A percentile compares a stretch with the other conserved stretches of the same genome.
phyloP scores from a whole-genome alignment of 2,113 vertebrate species.

The Ariopsis seemanni region DNA sequence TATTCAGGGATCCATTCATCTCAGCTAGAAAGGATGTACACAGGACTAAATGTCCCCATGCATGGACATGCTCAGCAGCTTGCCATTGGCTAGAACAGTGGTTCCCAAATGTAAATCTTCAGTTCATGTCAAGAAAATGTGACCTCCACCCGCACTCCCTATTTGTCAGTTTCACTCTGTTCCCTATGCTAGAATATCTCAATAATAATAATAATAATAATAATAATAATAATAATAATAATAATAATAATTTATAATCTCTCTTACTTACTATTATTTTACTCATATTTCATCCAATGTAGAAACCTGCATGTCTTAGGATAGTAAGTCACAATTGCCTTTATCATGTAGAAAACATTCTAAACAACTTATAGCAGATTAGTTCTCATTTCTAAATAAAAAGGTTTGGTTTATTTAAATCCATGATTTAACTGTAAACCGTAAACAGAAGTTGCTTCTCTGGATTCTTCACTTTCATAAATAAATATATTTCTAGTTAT shows the following conservation, averaged over 20 bases:
- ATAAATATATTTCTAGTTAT: neutral
- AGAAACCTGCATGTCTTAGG: neutral
- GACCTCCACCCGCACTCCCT: neutral
- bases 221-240: neutral
- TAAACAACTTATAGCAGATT: neutral
- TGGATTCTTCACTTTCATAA: neutral
- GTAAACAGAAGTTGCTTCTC: neutral
- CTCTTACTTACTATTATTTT: neutral
- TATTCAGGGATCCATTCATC: neutral
- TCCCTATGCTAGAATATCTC: neutral
- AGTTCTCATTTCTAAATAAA: neutral
- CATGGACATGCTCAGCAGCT: neutral
- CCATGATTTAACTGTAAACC: too few species aligned
- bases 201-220: neutral
- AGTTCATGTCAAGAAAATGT: neutral
- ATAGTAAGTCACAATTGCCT: neutral
- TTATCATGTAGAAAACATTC: neutral
- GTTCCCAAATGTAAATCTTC: constrained; percentile 17
- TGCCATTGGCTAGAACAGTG: neutral
- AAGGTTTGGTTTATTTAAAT: too few species aligned
- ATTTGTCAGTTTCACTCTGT: neutral
- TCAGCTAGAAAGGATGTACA: neutral
- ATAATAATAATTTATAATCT: neutral
- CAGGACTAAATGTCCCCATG: neutral
- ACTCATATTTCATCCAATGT: neutral